phyloP scores from a whole-genome alignment of 2,888 invertebrate species.

The Invenusta paracnida region DNA sequence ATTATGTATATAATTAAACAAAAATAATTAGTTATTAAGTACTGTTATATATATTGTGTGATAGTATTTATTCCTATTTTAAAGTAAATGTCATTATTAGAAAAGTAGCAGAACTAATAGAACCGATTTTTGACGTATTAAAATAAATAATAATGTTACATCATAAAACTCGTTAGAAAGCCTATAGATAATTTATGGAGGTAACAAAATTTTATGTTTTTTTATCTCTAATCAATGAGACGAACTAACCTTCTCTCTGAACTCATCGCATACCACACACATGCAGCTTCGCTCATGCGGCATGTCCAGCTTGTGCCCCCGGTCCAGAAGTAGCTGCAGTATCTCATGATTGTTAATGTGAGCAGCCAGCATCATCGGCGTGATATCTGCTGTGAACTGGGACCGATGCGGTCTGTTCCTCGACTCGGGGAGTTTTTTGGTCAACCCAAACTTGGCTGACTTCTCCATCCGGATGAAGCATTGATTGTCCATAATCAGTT shows the following conservation, averaged over 20 bases:
- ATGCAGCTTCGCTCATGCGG: conserved; percentile 62
- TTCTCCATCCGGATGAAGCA: conserved; percentile 41
- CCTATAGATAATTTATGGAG: too few relatives aligned
- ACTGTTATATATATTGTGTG: too few relatives aligned
- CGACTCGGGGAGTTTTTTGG: conserved; percentile 43
- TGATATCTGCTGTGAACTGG: conserved; percentile 67
- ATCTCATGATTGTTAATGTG: conserved; percentile 68
- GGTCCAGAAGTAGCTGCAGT: conserved; percentile 65
- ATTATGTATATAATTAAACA: too few relatives aligned
- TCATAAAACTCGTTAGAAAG: too few relatives aligned
- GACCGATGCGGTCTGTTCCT: conserved; percentile 47
- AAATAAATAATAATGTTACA: too few relatives aligned
- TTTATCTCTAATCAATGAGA: too few relatives aligned
- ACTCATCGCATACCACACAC: conserved; percentile 47
- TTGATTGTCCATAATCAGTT: conserved; percentile 48
- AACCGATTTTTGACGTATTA: too few relatives aligned
- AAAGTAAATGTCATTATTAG: too few relatives aligned
- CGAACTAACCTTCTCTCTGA: conserved; percentile 45
- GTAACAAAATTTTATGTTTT: too few relatives aligned
- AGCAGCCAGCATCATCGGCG: conserved; percentile 68
- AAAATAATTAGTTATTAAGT: too few relatives aligned
- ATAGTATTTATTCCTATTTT: too few relatives aligned
- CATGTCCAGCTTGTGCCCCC: conserved; percentile 65
- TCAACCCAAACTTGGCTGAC: conserved; percentile 19
- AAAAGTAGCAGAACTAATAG: too few relatives aligned